Evolutionary conservation across 2,113 vertebrate species (phyloP), one percentile per base, ranked within the genome.

Genomic region (Grammomys dolichurus): DNA sequence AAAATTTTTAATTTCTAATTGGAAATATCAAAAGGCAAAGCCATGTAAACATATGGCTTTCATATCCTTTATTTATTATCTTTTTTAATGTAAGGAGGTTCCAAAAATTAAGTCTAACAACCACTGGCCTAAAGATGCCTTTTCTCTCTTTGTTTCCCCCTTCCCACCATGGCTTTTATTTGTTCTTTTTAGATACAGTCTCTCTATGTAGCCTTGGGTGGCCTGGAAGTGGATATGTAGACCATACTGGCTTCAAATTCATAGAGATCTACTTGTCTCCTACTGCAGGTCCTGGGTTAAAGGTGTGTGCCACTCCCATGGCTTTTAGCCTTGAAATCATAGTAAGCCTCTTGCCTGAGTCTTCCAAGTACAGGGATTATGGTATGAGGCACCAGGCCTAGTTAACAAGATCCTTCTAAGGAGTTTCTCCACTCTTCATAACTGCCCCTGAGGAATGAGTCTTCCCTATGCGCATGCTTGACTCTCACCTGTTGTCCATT

Each of bases 401-500:
- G 20, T 3, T 56, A 54, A 48, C 14, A 7, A 78, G 20, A 90
- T n/a, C n/a, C 91, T 65, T 77, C 28, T 84, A 76, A 91, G 54
- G 33, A n/a, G 54, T 70, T 87, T 76, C 22, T 86, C 90, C 24
- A 2, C 70, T 89, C 76, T 86, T 40, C 87, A 16, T 87, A 87
- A 65, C 8, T 76, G 43, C 10, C 56, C 88, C 84, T 87, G 89
- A 63, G 92, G 22, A 63, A 28, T n/a, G 14, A 75, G 46, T 65
- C 56, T 77, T 60, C 43, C 16, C 54, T 51, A 85, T 7, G 67
- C 1, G 85, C 1, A 67, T 43, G 78, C 63, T 60, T 95, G 93
- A 91, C n/a, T 60, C 98, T 98, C 75, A 99, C 99, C 99, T 99
- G 99, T 24, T 99, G 99, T 54, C 99, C 99, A 20, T 99, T 99